Evolutionary conservation across 2,113 vertebrate species (phyloP).

Genomic region (Megaceryle maxima): DNA sequence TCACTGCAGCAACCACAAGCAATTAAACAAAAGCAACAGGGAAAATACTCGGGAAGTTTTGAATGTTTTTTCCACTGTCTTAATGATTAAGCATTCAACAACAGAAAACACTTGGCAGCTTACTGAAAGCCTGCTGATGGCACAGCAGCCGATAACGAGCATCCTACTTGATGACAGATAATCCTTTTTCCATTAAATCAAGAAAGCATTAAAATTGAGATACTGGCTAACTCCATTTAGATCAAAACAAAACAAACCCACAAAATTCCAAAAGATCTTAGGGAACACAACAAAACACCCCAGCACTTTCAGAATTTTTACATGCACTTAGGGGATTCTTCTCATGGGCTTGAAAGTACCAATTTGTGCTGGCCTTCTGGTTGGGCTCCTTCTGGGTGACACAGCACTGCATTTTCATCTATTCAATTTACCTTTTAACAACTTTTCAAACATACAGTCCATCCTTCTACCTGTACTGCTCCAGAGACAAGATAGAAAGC

Average conservation of each 20-base stretch:
- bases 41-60: neutral
- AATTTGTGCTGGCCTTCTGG: neutral
- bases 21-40: neutral
- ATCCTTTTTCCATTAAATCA: slow-evolving; percentile 67
- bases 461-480: neutral
- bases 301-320: neutral
- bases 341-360: neutral
- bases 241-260: neutral
- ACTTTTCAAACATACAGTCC: neutral
- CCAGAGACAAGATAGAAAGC: neutral
- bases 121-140: slow-evolving; percentile 43
- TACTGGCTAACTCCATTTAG: neutral
- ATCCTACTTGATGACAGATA: slow-evolving; percentile 56
- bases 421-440: neutral
- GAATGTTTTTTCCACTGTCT: neutral
- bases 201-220: slow-evolving; percentile 49
- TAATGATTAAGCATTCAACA: slow-evolving; percentile 34
- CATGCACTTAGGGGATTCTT: neutral
- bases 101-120: slow-evolving; percentile 40
- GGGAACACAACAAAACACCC: neutral
- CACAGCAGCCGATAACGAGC: slow-evolving; percentile 19
- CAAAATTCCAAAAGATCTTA: neutral
- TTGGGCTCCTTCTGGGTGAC: neutral
- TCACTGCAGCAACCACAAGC: neutral
- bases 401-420: neutral